Evolutionary conservation across 1,140 invertebrate species (phyloP).

Genomic region (Leptonema lineaticorne): DNA sequence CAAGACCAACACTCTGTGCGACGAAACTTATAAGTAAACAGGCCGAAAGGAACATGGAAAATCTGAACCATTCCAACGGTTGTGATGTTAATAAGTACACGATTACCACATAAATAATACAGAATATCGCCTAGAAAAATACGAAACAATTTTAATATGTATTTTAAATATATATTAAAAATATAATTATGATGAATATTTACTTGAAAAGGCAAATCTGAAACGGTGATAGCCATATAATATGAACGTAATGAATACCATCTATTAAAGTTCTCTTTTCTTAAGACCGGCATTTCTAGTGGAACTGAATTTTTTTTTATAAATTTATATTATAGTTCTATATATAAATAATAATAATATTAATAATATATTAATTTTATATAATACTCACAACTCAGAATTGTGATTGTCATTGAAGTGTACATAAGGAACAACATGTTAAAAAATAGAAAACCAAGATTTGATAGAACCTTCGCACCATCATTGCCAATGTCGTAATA

Average conservation of each 20-base stretch:
- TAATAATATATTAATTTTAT: background rate
- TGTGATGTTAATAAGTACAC: slow-evolving; percentile 96
- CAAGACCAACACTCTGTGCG: slow-evolving; percentile 91
- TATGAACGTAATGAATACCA: slow-evolving; percentile 97
- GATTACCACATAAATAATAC: slow-evolving; percentile 88
- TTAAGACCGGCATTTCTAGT: slow-evolving; percentile 89
- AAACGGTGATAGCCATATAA: slow-evolving; percentile 93
- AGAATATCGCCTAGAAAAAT: slow-evolving; percentile 76
- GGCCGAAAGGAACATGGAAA: slow-evolving; percentile 85
- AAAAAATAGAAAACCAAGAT: slow-evolving; percentile 96
- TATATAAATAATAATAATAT: background rate
- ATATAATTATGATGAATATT: slow-evolving; percentile 32
- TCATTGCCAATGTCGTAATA: slow-evolving; percentile 94
- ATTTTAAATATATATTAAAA: slow-evolving; percentile 14
- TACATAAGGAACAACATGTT: slow-evolving; percentile 98
- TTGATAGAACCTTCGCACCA: slow-evolving; percentile 91
- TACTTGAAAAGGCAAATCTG: slow-evolving; percentile 96
- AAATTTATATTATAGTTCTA: background rate
- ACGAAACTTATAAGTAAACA: slow-evolving; percentile 92
- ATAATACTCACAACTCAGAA: slow-evolving; percentile 84
- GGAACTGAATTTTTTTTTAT: slow-evolving; percentile 68
- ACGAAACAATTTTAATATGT: slow-evolving; percentile 24
- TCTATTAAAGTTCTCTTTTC: slow-evolving; percentile 95
- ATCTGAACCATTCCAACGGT: slow-evolving; percentile 79
- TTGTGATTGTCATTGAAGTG: slow-evolving; percentile 96